Conservation (phyloP, 2,113 vertebrate genomes). For the Hemicordylus capensis region DNA sequence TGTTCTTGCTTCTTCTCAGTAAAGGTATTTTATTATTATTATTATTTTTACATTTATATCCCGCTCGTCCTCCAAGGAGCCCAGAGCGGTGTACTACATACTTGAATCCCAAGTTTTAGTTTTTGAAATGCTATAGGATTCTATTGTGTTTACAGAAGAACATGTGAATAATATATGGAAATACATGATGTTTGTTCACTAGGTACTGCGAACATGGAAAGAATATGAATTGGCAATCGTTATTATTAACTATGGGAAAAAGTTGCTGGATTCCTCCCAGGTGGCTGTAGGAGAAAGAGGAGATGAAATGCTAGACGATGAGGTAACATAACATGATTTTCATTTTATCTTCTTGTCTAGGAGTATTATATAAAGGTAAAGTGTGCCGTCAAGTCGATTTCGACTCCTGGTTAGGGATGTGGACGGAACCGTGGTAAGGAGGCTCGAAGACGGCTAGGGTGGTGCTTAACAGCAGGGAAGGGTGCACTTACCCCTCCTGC, state of each 20-base stretch:
- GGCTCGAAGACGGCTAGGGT: too few relatives aligned
- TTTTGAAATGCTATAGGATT: not conserved
- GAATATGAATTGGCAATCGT: slow-evolving; percentile 79
- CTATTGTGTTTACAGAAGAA: not conserved
- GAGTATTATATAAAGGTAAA: too few relatives aligned
- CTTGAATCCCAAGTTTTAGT: not conserved
- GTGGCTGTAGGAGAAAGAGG: slow-evolving; percentile 9
- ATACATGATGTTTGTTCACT: slow-evolving; percentile 56
- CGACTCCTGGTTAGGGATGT: too few relatives aligned
- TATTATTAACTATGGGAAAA: slow-evolving; percentile 85
- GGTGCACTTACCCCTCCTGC: too few relatives aligned
- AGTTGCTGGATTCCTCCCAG: slow-evolving; percentile 69
- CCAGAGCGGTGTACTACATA: too few relatives aligned
- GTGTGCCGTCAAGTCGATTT: too few relatives aligned
- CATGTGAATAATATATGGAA: slow-evolving; percentile 12
- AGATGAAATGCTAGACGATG: slow-evolving; percentile 39
- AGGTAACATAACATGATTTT: slow-evolving; percentile 57
- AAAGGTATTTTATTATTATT: slow-evolving; percentile 81
- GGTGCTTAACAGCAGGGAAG: too few relatives aligned
- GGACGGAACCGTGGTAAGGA: too few relatives aligned
- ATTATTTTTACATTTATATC: not conserved
- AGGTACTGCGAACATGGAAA: slow-evolving; percentile 82
- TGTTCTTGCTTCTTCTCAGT: slow-evolving; percentile 87
- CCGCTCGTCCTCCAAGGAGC: too few relatives aligned
- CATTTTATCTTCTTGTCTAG: slow-evolving; percentile 22